These are phyloP conservation scores for Tetranychus piercei DNA, from an alignment of 2,888 invertebrate genomes.

Conservation along the genomic window DNA sequence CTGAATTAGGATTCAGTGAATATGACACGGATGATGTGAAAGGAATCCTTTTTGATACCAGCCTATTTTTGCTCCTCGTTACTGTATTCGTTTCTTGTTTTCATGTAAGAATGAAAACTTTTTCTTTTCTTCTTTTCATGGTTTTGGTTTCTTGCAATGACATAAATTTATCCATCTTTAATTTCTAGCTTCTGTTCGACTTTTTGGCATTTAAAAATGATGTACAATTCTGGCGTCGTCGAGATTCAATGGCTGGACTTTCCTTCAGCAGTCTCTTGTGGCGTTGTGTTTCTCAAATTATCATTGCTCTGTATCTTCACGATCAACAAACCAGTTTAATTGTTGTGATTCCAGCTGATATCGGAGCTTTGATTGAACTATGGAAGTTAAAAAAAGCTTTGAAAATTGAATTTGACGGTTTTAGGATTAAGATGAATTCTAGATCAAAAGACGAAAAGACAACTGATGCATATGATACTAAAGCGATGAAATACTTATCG, in stretches of 20 bases:
- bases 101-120: slow-evolving; percentile 51
- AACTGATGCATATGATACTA: slow-evolving; percentile 69
- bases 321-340: slow-evolving; percentile 81
- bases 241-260: slow-evolving; percentile 63
- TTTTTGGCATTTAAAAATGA: slow-evolving; percentile 96
- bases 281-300: slow-evolving; percentile 64
- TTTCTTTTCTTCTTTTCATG: background rate
- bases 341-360: slow-evolving; percentile 63
- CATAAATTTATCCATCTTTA: background rate
- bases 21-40: slow-evolving; percentile 93
- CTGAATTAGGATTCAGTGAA: slow-evolving; percentile 57
- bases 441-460: slow-evolving; percentile 48
- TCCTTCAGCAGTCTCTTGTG: slow-evolving; percentile 74
- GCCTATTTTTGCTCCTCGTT: slow-evolving; percentile 67
- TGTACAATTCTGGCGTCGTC: slow-evolving; percentile 75
- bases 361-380: slow-evolving; percentile 71
- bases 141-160: too few species aligned
- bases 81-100: slow-evolving; percentile 76
- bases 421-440: slow-evolving; percentile 30
- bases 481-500: slow-evolving; percentile 74
- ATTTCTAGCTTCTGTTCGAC: slow-evolving; percentile 64
- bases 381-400: slow-evolving; percentile 91
- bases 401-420: slow-evolving; percentile 40
- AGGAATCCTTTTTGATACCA: slow-evolving; percentile 86
- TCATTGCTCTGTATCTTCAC: slow-evolving; percentile 74